Conservation (phyloP, 2,888 invertebrate genomes). For the Cosmorhoe ocellata region DNA sequence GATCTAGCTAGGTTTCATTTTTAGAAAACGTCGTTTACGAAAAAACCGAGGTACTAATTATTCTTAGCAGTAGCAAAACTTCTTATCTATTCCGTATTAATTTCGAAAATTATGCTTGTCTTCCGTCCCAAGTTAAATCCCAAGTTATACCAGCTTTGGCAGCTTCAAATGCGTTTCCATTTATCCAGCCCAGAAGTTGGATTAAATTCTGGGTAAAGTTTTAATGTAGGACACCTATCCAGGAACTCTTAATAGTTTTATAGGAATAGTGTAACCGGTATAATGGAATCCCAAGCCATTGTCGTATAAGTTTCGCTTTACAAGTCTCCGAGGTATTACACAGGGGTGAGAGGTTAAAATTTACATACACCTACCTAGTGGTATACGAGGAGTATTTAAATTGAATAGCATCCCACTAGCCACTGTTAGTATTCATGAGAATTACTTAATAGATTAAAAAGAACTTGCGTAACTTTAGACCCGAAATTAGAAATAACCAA, state of each 20-base stretch:
- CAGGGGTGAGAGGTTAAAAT: conserved; percentile 5
- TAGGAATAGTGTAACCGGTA: conserved; percentile 11
- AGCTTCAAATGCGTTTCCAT: conserved; percentile 26
- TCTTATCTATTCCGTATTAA: no score
- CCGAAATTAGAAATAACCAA: no score
- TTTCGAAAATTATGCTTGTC: conserved; percentile 5
- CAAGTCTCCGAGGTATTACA: background rate
- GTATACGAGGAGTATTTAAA: background rate
- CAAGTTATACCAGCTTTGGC: conserved; percentile 25
- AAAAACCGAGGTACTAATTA: background rate
- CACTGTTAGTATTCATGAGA: background rate
- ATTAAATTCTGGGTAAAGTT: conserved; percentile 29
- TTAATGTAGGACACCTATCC: conserved; percentile 17
- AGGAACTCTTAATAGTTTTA: conserved; percentile 19
- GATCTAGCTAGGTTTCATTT: no score
- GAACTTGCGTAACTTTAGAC: no score
- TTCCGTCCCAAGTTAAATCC: conserved; percentile 15
- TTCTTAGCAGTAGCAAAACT: background rate
- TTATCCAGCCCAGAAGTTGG: conserved; percentile 29
- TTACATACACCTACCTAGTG: background rate
- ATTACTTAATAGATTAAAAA: no score
- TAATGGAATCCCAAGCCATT: conserved; percentile 4
- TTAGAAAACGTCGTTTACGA: no score
- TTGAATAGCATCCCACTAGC: background rate
- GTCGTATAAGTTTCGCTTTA: background rate